Percentiles rank a stretch among this genome's conserved stretches.
These are phyloP conservation scores for Brachionus calyciflorus DNA, from an alignment of 1,140 invertebrate species.

Conservation along the genomic window DNA sequence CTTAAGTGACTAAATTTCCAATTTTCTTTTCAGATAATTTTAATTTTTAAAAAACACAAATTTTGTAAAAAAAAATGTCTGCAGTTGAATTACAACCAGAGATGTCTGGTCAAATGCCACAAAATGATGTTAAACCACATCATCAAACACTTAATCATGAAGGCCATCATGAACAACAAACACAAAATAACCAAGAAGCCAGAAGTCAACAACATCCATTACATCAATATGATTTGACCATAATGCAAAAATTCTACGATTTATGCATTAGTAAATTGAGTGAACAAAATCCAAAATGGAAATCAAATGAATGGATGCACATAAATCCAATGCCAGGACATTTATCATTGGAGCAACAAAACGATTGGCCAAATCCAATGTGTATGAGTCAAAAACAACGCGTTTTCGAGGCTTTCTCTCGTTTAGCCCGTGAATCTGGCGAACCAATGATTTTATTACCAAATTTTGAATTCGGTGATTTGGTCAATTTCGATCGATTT, in stretches of 20 bases:
- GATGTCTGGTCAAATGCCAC: not conserved
- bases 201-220: constrained; percentile 33
- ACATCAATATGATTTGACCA: constrained; percentile 44
- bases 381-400: constrained; percentile 29
- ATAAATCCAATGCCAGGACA: constrained; percentile 37
- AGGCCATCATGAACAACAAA: not conserved
- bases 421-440: constrained; percentile 31
- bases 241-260: constrained; percentile 44
- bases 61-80: constrained; percentile 24
- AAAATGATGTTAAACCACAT: not conserved
- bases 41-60: constrained; percentile 4
- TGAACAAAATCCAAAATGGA: constrained; percentile 23
- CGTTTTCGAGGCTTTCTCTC: constrained; percentile 17
- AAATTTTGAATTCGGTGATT: constrained; percentile 41
- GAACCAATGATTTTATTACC: constrained; percentile 44
- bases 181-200: constrained; percentile 11
- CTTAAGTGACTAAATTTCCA: not conserved
- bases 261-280: constrained; percentile 11
- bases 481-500: constrained; percentile 34
- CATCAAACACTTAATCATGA: not conserved
- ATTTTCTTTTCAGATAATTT: constrained; percentile 22
- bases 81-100: constrained; percentile 36
- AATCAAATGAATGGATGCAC: constrained; percentile 36
- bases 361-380: constrained; percentile 37
- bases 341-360: constrained; percentile 36